A percentile compares a stretch with the other conserved stretches of the same genome.
These are phyloP conservation scores for Phallusia fumigata DNA, from an alignment of 23 tunicate species.

Conservation along the genomic window DNA sequence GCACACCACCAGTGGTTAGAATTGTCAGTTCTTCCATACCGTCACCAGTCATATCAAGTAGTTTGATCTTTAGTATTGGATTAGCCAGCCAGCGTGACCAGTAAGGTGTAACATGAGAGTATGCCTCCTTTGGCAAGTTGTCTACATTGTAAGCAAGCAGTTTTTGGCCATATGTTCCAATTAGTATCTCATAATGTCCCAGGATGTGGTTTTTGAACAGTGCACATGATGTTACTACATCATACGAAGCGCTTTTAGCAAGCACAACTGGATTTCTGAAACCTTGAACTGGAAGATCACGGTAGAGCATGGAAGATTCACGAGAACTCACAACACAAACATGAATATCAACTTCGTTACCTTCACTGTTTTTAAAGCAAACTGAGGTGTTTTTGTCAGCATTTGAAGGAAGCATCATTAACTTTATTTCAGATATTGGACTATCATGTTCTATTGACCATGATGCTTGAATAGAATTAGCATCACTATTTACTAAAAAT, in stretches of 20 bases:
- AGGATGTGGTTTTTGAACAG: constrained; percentile 53
- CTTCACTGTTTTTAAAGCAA: too few species aligned
- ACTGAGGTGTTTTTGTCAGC: background rate
- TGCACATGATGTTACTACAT: constrained; percentile 73
- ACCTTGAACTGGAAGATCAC: constrained; percentile 42
- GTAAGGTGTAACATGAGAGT: background rate
- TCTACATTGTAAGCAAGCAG: constrained; percentile 55
- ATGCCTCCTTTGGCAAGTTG: background rate
- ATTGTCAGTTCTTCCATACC: constrained; percentile 61
- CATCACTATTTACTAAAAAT: constrained; percentile 39
- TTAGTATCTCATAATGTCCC: constrained; percentile 56
- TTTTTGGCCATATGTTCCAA: constrained; percentile 79
- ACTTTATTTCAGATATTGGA: constrained; percentile 45
- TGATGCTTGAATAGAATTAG: constrained; percentile 20
- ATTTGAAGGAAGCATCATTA: constrained; percentile 16
- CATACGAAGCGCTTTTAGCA: constrained; percentile 38
- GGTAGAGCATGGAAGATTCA: constrained; percentile 63
- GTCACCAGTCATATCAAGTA: constrained; percentile 75
- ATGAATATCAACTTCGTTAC: constrained; percentile 2
- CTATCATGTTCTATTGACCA: constrained; percentile 70
- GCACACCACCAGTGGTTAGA: constrained; percentile 64
- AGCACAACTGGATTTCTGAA: constrained; percentile 43
- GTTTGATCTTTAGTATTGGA: constrained; percentile 58
- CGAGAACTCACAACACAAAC: constrained; percentile 67
- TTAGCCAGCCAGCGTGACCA: constrained; percentile 65